A percentile compares a stretch with the other conserved stretches of the same genome.
Conservation (phyloP, 2,888 invertebrate species). For the Opisthograptis luteolata region DNA sequence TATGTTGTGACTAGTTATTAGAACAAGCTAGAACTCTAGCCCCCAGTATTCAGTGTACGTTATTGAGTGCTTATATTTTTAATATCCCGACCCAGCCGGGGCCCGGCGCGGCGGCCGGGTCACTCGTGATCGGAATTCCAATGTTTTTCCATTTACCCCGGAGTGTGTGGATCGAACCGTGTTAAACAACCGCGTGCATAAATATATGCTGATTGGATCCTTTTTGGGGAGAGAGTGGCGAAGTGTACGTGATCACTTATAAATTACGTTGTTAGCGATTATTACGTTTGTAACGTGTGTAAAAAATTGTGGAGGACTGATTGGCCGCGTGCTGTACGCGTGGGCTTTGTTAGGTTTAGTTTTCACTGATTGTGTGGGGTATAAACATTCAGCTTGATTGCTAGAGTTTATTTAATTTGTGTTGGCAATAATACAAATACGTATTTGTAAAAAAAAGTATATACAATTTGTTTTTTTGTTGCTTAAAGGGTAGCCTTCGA, state of each 20-base stretch:
- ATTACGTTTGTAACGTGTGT: background rate
- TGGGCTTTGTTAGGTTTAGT: background rate
- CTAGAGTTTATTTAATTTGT: too few relatives aligned
- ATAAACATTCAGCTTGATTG: too few relatives aligned
- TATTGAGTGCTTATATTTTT: slow-evolving; percentile 21
- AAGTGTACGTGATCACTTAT: slow-evolving; percentile 6
- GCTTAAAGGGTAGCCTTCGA: too few relatives aligned
- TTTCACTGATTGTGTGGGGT: too few relatives aligned
- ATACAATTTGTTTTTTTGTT: too few relatives aligned
- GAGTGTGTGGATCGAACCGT: background rate
- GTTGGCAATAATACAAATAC: too few relatives aligned
- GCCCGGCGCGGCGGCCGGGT: slow-evolving; percentile 4
- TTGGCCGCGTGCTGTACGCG: too few relatives aligned
- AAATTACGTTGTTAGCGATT: slow-evolving; percentile 2
- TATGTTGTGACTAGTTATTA: too few relatives aligned
- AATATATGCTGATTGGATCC: slow-evolving; percentile 23
- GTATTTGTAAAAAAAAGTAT: too few relatives aligned
- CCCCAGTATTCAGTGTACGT: slow-evolving; percentile 1
- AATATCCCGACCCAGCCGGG: slow-evolving; percentile 4
- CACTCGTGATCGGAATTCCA: slow-evolving; percentile 22
- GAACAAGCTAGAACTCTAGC: background rate
- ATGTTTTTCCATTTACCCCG: slow-evolving; percentile 10
- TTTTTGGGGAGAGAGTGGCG: background rate
- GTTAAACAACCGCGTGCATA: slow-evolving; percentile 16
- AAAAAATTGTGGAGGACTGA: background rate